Conservation (phyloP, 1,140 invertebrate genomes). For the Telenomus remus region DNA sequence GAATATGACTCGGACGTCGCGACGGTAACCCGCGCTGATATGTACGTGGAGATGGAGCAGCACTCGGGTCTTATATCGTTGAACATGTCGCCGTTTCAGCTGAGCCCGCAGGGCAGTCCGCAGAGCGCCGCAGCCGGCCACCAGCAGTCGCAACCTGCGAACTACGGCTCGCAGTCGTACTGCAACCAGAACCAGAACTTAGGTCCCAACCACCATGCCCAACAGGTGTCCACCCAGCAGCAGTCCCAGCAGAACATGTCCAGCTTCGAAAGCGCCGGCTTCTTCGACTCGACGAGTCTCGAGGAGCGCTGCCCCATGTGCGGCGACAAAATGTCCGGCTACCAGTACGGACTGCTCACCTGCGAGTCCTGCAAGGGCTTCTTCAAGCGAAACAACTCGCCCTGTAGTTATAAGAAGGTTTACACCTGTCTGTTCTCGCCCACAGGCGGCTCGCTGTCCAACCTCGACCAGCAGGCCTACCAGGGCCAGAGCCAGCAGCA, state of each 20-base stretch:
- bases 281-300: conserved; percentile 90
- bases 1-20: conserved; percentile 36
- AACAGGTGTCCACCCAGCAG: conserved; percentile 37
- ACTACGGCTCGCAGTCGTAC: conserved; percentile 65
- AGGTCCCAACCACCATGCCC: conserved; percentile 61
- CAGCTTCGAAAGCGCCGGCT: conserved; percentile 72
- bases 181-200: conserved; percentile 71
- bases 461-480: conserved; percentile 56
- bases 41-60: conserved; percentile 89
- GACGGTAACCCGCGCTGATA: conserved; percentile 74
- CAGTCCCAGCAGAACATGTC: conserved; percentile 61
- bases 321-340: conserved; percentile 98
- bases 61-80: conserved; percentile 88
- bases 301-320: conserved; percentile 99
- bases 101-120: conserved; percentile 81
- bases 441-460: conserved; percentile 74
- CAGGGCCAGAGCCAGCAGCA: conserved; percentile 20
- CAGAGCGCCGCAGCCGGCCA: conserved; percentile 68
- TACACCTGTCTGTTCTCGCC: conserved; percentile 87
- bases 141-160: conserved; percentile 61
- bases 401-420: conserved; percentile 99
- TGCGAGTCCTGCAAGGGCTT: conserved; percentile 99
- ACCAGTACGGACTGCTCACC: conserved; percentile 98
- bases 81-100: conserved; percentile 88
- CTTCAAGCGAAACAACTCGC: conserved; percentile 90